Evolutionary conservation across 2,797 vertebrate genomes (phyloP).

Genomic region (Gymnodraco acuticeps): DNA sequence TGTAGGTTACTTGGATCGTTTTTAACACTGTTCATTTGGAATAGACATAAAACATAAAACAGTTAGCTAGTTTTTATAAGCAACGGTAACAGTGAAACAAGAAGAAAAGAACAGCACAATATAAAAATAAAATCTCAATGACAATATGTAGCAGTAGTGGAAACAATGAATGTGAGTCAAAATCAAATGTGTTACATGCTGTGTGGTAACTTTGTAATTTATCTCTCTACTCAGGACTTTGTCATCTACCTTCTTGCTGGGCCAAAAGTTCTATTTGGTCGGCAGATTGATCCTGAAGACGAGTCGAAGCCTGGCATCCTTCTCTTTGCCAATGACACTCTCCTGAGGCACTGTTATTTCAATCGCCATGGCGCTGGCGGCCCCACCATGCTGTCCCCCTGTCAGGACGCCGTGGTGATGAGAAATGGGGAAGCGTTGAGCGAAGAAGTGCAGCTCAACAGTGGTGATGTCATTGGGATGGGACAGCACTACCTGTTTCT

Average conservation of each 20-base stretch:
- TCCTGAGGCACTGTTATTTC: slow-evolving; percentile 79
- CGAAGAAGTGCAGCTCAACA: slow-evolving; percentile 68
- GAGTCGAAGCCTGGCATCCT: slow-evolving; percentile 55
- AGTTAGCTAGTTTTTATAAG: background rate
- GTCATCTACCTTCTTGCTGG: slow-evolving; percentile 82
- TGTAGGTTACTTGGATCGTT: background rate
- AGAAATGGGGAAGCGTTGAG: slow-evolving; percentile 77
- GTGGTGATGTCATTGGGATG: slow-evolving; percentile 84
- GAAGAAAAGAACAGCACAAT: background rate
- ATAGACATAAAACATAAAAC: background rate
- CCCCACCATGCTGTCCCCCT: slow-evolving; percentile 67
- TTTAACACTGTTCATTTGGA: background rate
- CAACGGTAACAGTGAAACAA: too few relatives aligned
- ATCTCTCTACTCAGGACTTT: slow-evolving; percentile 79
- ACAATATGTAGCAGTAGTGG: background rate
- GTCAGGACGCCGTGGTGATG: slow-evolving; percentile 69
- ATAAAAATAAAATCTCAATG: background rate
- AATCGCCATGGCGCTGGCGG: slow-evolving; percentile 37
- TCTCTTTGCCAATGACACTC: slow-evolving; percentile 81
- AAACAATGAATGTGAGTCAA: background rate
- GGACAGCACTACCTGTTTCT: slow-evolving; percentile 85
- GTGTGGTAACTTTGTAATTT: background rate
- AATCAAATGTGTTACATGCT: background rate
- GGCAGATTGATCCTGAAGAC: slow-evolving; percentile 41
- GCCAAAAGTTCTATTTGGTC: slow-evolving; percentile 73